Base-by-base conservation (phyloP, 37 sponge, comb jelly and placozoan genomes). In the Corticium candelabrum region DNA sequence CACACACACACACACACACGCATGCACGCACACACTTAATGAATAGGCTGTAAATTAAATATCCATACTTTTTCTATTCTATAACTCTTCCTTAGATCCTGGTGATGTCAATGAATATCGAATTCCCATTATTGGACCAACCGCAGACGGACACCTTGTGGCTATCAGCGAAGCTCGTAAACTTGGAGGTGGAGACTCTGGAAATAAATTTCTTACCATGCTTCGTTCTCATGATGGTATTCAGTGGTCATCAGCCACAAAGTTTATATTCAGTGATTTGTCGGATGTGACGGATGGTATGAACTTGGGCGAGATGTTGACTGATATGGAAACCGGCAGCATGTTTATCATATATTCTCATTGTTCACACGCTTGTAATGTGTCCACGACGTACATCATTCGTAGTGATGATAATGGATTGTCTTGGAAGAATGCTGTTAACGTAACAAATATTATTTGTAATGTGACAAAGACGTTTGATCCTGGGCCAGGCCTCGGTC, bases 391-490 rank as follows among this genome's bases (percentile, higher is more conserved):
- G 62, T 50, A 50, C 62, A 21, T 50, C 21, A 50, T 50, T 50
- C 11, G 21, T 50, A 50, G 62, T 21, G 21, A 11, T 21, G 62
- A 50, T 50, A 50, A 50, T 21, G 62, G 62, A 21, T 21, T 50
- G 15, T 50, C 62, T 11, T 50, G 62, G 62, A 27, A 11, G 15
- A 21, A 50, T 50, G 15, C 62, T 21, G 62, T 50, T 21, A 21
- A 50, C 21, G 21, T 50, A 27, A 50, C 62, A 21, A 11, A 50
- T 50, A 11, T 27, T 50, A 50, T 50, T 21, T 11, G 62, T 27
- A 50, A 11, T 11, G 21, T 27, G 11, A 50, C 11, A 21, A n/a
- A n/a, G n/a, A n/a, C 88, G 84, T 50, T 50, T 50, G 11, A 11
- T 11, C 62, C 62, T 11, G 62, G 62, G 11, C 62, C 62, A 11